phyloP scores from a whole-genome alignment of 2,797 vertebrate species.

The Chloroceryle inda region DNA sequence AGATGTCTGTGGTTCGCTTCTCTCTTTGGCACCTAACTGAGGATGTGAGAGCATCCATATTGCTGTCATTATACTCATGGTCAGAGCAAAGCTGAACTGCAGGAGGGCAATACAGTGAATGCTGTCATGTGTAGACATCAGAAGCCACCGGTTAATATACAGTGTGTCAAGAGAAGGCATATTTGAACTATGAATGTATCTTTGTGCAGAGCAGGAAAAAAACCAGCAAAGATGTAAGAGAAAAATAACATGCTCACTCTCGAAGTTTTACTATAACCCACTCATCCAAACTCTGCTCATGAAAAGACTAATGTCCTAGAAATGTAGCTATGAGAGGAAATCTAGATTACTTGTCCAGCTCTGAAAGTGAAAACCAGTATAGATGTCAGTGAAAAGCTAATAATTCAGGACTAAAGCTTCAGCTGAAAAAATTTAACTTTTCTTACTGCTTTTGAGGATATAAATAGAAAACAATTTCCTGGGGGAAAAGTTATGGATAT shows the following conservation, averaged over 20 bases:
- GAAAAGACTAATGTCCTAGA: neutral
- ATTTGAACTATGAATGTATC: neutral
- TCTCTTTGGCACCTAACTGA: neutral
- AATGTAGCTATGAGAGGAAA: neutral
- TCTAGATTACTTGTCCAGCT: neutral
- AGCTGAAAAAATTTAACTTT: neutral
- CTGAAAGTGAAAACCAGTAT: neutral
- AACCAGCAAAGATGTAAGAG: neutral
- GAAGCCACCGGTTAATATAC: neutral
- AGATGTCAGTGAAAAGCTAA: neutral
- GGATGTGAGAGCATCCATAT: neutral
- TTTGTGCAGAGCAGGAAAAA: neutral
- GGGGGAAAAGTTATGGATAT: neutral
- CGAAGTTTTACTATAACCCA: neutral
- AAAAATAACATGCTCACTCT: slow-evolving; percentile 5
- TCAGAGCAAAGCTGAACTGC: neutral
- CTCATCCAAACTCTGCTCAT: neutral
- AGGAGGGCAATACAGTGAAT: neutral
- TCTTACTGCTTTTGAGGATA: neutral
- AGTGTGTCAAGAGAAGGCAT: neutral
- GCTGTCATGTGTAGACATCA: neutral
- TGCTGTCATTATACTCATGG: neutral
- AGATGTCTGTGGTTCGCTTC: neutral
- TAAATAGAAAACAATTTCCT: neutral
- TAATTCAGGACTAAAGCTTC: neutral